Evolutionary conservation across 2,113 vertebrate genomes (phyloP).

Genomic region (Cebidichthys violaceus): DNA sequence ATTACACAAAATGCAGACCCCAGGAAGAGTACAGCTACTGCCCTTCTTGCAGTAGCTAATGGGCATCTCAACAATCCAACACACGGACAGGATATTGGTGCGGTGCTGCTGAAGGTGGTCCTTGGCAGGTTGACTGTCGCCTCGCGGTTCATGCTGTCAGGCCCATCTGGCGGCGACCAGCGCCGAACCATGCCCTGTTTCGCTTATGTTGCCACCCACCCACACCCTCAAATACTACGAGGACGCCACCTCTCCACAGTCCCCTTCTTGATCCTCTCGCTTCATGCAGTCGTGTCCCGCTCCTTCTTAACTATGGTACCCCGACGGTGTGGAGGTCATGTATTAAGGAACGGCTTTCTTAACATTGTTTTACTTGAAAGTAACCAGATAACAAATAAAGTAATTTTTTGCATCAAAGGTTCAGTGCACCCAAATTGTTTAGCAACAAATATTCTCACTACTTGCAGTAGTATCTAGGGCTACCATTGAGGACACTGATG

Average conservation of each 20-base stretch:
- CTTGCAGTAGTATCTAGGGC: neutral
- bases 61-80: neutral
- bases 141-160: constrained; percentile 58
- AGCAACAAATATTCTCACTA: too few relatives aligned
- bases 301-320: neutral
- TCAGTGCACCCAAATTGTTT: too few relatives aligned
- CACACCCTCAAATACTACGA: constrained; percentile 19
- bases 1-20: neutral
- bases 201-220: constrained; percentile 37
- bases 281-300: neutral
- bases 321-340: neutral
- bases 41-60: neutral
- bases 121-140: constrained; percentile 58
- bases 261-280: neutral
- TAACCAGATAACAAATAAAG: neutral
- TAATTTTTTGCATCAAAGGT: neutral
- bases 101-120: constrained; percentile 14
- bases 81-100: neutral
- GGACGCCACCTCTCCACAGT: neutral
- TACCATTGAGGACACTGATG: neutral
- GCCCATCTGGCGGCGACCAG: constrained; percentile 59
- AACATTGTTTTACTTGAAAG: neutral
- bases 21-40: neutral
- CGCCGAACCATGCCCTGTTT: constrained; percentile 52
- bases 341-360: neutral